Evolutionary conservation across 2,797 vertebrate genomes (phyloP).

Genomic region (Phalanger gymnotis): DNA sequence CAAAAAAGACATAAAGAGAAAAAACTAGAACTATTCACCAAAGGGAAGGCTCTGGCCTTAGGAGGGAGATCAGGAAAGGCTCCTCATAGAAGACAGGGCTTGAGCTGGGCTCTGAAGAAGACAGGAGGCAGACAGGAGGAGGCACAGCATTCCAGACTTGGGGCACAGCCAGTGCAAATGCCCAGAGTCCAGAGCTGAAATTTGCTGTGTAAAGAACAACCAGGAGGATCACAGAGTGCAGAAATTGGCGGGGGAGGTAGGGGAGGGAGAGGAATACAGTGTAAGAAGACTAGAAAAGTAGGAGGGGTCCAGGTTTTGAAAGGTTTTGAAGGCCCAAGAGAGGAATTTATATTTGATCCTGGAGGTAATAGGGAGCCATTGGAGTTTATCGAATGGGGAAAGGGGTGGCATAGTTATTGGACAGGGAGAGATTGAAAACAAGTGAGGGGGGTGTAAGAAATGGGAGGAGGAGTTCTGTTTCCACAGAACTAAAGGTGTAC

Average conservation of each 20-base stretch:
- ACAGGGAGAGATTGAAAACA: background rate
- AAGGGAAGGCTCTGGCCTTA: background rate
- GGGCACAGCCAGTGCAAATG: background rate
- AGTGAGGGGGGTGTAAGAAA: too few relatives aligned
- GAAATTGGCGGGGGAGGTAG: too few relatives aligned
- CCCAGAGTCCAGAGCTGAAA: background rate
- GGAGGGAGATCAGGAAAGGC: background rate
- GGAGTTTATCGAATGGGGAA: background rate
- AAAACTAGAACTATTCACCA: background rate
- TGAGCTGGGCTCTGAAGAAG: background rate
- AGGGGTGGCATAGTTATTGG: background rate
- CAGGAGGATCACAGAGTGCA: background rate
- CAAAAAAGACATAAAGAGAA: background rate
- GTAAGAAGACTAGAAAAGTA: background rate
- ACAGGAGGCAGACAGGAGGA: background rate
- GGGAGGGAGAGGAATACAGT: background rate
- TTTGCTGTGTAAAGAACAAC: background rate
- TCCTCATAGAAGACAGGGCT: background rate
- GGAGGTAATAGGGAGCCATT: background rate
- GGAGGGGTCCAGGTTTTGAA: too few relatives aligned
- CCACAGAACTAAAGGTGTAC: too few relatives aligned
- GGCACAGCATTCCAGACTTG: too few relatives aligned
- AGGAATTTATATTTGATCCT: background rate
- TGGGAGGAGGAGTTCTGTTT: too few relatives aligned
- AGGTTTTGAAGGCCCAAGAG: background rate